Conservation (phyloP, 2,113 vertebrate genomes). For the Phalacrocorax brasilianus region DNA sequence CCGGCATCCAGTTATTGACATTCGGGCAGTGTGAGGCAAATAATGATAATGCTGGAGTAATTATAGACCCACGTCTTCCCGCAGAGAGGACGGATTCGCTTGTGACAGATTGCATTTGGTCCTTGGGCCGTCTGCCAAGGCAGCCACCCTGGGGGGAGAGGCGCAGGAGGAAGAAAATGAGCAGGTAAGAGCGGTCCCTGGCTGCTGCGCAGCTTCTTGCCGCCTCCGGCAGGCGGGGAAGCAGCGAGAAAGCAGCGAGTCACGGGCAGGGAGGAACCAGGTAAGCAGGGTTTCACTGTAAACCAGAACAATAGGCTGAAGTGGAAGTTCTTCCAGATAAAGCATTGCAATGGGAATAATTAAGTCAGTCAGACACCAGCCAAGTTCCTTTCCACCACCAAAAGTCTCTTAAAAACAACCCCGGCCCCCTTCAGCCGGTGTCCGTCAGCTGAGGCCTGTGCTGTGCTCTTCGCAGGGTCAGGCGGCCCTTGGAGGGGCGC, state of each 20-base stretch:
- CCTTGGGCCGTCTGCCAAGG: not conserved
- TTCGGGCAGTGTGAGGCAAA: rapidly evolving
- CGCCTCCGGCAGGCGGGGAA: rapidly evolving
- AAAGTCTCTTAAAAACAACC: not conserved
- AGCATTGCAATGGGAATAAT: not conserved
- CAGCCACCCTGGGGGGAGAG: not conserved
- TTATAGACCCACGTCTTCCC: not conserved
- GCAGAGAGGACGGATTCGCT: not conserved
- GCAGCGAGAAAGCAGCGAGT: not conserved
- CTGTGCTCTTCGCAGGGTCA: rapidly evolving
- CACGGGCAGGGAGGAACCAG: not conserved
- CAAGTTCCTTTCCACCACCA: not conserved
- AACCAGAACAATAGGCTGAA: not conserved
- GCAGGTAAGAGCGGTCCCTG: not conserved
- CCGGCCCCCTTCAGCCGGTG: not conserved
- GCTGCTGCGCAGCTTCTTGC: not conserved
- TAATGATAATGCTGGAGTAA: not conserved
- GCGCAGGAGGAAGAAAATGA: not conserved
- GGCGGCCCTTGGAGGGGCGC: not conserved
- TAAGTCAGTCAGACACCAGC: not conserved
- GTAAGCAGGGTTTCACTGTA: not conserved
- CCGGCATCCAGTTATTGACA: not conserved
- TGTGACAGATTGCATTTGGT: not conserved
- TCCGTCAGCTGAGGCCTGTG: not conserved
- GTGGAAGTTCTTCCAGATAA: not conserved